Evolutionary conservation across 2,113 vertebrate genomes (phyloP).

Genomic region (Corythoichthys intestinalis): DNA sequence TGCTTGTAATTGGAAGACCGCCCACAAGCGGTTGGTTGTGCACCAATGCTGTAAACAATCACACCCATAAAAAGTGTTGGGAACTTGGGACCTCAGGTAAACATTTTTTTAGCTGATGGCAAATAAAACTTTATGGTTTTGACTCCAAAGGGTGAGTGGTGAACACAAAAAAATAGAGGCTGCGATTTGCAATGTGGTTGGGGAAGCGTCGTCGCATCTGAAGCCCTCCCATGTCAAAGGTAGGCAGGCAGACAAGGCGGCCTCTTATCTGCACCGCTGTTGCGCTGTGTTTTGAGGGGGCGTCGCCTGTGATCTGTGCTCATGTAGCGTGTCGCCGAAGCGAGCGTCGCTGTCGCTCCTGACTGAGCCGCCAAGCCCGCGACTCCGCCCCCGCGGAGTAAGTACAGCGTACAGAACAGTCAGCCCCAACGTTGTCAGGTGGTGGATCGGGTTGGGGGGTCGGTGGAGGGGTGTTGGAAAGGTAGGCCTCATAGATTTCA

Average conservation of each 20-base stretch:
- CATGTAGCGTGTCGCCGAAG: constrained; percentile 65
- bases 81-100: constrained; percentile 34
- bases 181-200: constrained; percentile 47
- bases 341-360: constrained; percentile 62
- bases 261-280: constrained; percentile 60
- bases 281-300: constrained; percentile 67
- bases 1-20: background rate
- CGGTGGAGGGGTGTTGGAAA: constrained; percentile 42
- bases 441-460: constrained; percentile 32
- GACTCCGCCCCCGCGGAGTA: constrained; percentile 54
- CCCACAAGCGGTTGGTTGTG: background rate
- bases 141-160: constrained; percentile 42
- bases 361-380: constrained; percentile 57
- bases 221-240: constrained; percentile 50
- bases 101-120: constrained; percentile 39
- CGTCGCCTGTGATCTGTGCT: constrained; percentile 67
- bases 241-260: constrained; percentile 54
- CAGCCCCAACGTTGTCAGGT: constrained; percentile 42
- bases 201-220: constrained; percentile 43
- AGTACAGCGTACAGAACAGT: constrained; percentile 50
- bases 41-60: constrained; percentile 15
- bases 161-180: constrained; percentile 42
- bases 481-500: constrained; percentile 62
- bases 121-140: constrained; percentile 47
- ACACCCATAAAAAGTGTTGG: constrained; percentile 33